Conservation (phyloP, 1,140 invertebrate species). For the Pachypeltis micranthus region DNA sequence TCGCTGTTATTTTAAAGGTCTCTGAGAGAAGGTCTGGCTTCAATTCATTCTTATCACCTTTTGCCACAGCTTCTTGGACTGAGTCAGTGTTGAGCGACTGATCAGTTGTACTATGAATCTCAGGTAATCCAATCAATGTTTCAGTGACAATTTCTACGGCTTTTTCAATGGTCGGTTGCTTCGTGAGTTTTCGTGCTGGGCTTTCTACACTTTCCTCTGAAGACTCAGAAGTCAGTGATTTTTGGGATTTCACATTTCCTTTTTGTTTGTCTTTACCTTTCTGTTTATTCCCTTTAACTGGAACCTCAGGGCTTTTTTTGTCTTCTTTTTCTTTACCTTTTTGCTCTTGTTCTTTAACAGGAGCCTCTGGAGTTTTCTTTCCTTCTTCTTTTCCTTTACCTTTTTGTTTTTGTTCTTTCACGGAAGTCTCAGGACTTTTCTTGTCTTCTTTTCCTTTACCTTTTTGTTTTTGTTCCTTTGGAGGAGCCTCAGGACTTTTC, state of each 20-base stretch:
- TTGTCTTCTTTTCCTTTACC: slow-evolving; percentile 3
- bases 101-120: no score
- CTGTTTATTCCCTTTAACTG: slow-evolving; percentile 25
- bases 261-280: slow-evolving; percentile 29
- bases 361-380: background rate
- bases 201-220: no score
- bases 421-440: no score
- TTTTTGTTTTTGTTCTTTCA: background rate
- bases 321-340: background rate
- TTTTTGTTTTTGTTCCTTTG: background rate
- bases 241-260: slow-evolving; percentile 19
- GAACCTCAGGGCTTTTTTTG: background rate
- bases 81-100: no score
- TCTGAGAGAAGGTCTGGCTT: no score
- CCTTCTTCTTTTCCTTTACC: slow-evolving; percentile 5
- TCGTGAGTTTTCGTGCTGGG: background rate
- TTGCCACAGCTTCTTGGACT: no score
- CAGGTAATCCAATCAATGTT: no score
- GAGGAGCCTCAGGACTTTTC: background rate
- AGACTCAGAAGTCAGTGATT: no score
- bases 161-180: background rate
- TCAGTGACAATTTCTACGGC: background rate
- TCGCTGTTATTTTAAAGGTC: no score
- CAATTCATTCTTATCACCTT: no score
- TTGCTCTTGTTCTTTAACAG: background rate